Percentiles rank a stretch among this genome's conserved stretches.
These are phyloP conservation scores for Pelecanus crispus DNA, from an alignment of 2,113 vertebrate genomes.

Conservation along the genomic window DNA sequence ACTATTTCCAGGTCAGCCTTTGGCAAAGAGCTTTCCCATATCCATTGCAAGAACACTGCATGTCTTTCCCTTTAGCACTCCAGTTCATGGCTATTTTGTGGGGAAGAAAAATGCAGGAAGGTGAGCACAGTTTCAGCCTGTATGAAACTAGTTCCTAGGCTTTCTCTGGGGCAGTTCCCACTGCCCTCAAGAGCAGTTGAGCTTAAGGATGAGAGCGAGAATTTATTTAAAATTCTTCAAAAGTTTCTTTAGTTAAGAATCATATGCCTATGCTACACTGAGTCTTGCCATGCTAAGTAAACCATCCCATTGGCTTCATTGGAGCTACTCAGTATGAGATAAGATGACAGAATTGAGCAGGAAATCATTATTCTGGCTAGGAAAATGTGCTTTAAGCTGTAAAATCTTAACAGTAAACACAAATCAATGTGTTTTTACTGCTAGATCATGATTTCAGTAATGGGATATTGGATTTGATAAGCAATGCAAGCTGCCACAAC, in stretches of 20 bases:
- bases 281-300: neutral
- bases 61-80: neutral
- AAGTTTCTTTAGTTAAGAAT: neutral
- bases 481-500: neutral
- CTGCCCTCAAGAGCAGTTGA: neutral
- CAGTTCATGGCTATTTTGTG: neutral
- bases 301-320: neutral
- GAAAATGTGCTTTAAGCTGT: neutral
- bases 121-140: neutral
- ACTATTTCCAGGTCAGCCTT: neutral
- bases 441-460: constrained; percentile 21
- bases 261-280: neutral
- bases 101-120: neutral
- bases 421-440: neutral
- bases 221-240: neutral
- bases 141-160: neutral
- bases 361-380: neutral
- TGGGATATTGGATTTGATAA: constrained; percentile 20
- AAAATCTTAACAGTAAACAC: constrained; percentile 34
- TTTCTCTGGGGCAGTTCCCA: neutral
- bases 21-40: neutral
- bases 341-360: neutral
- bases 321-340: neutral
- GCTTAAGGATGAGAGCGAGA: neutral
- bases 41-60: neutral